Percentiles rank a stretch among this genome's conserved stretches.
phyloP scores from a whole-genome alignment of 2,888 invertebrate genomes.

The Nomada flava region DNA sequence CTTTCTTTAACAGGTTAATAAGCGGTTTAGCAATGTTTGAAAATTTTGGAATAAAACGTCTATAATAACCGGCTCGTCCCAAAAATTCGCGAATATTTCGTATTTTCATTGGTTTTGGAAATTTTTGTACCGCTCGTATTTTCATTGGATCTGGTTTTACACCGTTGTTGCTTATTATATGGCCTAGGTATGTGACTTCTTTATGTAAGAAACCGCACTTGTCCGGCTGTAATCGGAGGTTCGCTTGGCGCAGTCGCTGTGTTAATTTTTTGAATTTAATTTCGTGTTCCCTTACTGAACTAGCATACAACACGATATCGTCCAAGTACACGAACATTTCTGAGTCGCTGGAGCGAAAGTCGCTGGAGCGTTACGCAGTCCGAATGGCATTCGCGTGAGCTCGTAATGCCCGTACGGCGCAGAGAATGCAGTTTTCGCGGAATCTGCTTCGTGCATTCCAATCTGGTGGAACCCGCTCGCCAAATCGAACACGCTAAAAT shows the following conservation, averaged over 20 bases:
- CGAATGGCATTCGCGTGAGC: not conserved
- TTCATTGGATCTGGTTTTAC: not conserved
- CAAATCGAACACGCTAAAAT: not conserved
- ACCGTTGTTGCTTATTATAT: not conserved
- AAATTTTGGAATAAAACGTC: not conserved
- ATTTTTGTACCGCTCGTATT: not conserved
- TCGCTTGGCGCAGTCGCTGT: not conserved
- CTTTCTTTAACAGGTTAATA: not conserved
- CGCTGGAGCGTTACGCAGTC: not conserved
- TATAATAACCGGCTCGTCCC: not conserved
- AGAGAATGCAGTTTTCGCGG: not conserved
- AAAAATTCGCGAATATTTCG: not conserved
- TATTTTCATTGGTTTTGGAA: not conserved
- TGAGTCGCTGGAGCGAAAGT: not conserved
- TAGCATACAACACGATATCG: not conserved
- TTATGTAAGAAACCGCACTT: not conserved
- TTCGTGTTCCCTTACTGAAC: not conserved
- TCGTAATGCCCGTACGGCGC: not conserved
- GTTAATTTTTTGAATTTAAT: conserved; percentile 1
- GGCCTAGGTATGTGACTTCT: not conserved
- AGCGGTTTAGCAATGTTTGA: not conserved
- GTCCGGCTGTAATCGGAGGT: not conserved
- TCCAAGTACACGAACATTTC: conserved; percentile 3
- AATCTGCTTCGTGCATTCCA: not conserved
- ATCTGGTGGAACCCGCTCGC: conserved; percentile 1